phyloP scores from a whole-genome alignment of 2,888 invertebrate species.

The Notodonta dromedarius region DNA sequence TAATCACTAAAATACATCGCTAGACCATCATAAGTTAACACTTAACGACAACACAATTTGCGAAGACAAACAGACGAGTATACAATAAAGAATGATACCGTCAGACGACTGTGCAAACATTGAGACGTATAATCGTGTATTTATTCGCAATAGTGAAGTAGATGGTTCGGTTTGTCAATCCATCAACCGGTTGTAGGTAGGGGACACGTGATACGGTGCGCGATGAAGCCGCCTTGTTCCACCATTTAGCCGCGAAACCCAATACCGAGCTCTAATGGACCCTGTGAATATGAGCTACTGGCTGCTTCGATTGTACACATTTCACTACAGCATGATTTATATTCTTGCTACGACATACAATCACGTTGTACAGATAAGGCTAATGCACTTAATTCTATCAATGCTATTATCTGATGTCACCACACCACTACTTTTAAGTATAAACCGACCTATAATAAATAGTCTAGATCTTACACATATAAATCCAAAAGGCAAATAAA shows the following conservation, averaged over 20 bases:
- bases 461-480: too few relatives aligned
- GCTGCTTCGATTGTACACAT: conserved; percentile 26
- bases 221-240: conserved; percentile 68
- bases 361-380: neutral
- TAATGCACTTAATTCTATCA: neutral
- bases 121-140: neutral
- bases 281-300: conserved; percentile 44
- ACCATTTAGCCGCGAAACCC: conserved; percentile 74
- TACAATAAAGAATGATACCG: neutral
- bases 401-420: neutral
- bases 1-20: neutral
- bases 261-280: conserved; percentile 69
- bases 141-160: conserved; percentile 21
- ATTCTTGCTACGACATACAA: neutral
- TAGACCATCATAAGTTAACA: neutral
- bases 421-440: neutral
- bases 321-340: conserved; percentile 16
- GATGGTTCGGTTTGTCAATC: conserved; percentile 41
- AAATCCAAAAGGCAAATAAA: too few relatives aligned
- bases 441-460: too few relatives aligned
- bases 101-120: conserved; percentile 2
- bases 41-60: neutral
- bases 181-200: conserved; percentile 42
- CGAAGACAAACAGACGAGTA: neutral
- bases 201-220: conserved; percentile 60